Evolutionary conservation across 2,797 vertebrate genomes (phyloP), one percentile per base, ranked within the genome.

Genomic region (Danionella dracula): DNA sequence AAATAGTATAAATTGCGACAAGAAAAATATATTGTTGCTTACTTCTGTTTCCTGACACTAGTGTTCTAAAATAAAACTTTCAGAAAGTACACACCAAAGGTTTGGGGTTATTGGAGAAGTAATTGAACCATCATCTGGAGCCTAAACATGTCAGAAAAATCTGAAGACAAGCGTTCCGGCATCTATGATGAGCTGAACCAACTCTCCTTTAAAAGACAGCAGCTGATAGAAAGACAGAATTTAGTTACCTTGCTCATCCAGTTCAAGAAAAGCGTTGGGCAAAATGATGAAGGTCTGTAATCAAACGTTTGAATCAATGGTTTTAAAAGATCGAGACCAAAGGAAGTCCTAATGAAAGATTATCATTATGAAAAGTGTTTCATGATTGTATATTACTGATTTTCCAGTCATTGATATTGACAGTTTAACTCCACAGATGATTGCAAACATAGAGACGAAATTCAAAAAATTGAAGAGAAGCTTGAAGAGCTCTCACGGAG

Each of bases 181-280:
- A 64, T 85, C n/a, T 37, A 27, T 0, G 2, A 2, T 4, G 78
- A 87, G 23, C 10, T 88, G 15, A 73, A 65, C 8, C 2, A 63
- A 1, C 6, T 86, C 31, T 74, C 74, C 0, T 4, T 82, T 0
- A 68, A 55, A 38, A 73, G 8, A 35, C 59, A 76, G 17, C 78
- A 85, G 20, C 75, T 89, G 32, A 19, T 8, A 4, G 73, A 86
- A 34, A 78, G 66, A 32, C 78, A 45, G n/a, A 79, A 75, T 17
- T 37, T 85, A 9, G 41, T 81, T 23, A n/a, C 5, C 12, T 29
- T 85, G 23, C 62, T 85, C 50, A 72, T 76, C 42, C 81, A 86
- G 11, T 70, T 88, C 66, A 78, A 58, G 49, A 58, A 37, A 2
- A 75, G 57, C 11, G 31, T 12, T 0, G 63, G 74, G 1, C 72